Evolutionary conservation across 2,113 vertebrate species (phyloP), one percentile per base, ranked within the genome.

Genomic region (Dasyornis broadbenti): DNA sequence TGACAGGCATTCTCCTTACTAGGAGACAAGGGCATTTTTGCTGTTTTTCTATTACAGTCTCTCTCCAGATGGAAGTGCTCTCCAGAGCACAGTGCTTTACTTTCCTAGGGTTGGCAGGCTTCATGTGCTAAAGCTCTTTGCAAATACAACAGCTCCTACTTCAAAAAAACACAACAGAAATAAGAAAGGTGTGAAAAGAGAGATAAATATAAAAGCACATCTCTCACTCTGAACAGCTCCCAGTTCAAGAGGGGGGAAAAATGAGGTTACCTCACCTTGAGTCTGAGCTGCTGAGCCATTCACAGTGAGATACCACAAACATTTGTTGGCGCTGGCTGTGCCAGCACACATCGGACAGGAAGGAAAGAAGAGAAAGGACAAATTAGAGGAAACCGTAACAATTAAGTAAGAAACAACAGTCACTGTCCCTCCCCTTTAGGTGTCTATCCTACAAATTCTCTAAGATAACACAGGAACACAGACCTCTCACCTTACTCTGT

Each of bases 291-390:
- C 66, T 28, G 76, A 86, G 33, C 70, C 8, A 9, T 39, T 66
- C 59, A 20, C 80, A 61, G 65, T 0, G 0, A 60, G 40, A 69
- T 28, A n/a, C n/a, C 0, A 1, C 63, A 45, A 60, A 79, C 6
- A 11, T 66, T 42, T 45, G 39, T 23, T 0, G 0, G 40, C 39
- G 31, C 52, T 56, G 73, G 56, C 39, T 64, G 45, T 31, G 73
- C 21, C 77, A 44, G 37, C 3, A 3, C 3, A 1, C 17, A 1
- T 3, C 18, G 30, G n/a, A 13, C 28, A 27, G 69, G 35, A 59
- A 37, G 45, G 14, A 52, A 73, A 45, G 23, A 56, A 42, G 45
- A 60, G 33, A 75, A 49, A 56, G 53, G 21, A 65, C 40, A 85
- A 50, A 37, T 42, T 6, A 45, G 47, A 66, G 35, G n/a, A 79